Base-by-base conservation (phyloP, 2,888 invertebrate species). In the Polydrusus tereticollis region DNA sequence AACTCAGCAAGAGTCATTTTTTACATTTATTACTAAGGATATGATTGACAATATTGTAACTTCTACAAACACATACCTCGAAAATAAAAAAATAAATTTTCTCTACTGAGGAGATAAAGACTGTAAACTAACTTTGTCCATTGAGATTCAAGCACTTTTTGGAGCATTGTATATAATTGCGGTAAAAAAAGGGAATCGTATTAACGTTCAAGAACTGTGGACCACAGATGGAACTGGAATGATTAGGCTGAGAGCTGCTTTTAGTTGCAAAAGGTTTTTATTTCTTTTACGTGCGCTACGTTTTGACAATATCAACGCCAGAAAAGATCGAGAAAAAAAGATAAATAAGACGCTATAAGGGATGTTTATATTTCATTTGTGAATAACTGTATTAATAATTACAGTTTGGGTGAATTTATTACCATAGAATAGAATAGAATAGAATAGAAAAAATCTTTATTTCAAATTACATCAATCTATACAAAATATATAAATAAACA, bases 371-470 rank as follows among this genome's bases (percentile, higher is more conserved):
- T 7, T 6, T 2, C 8, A 7, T 58, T 58, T 58, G 58, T 58
- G 2, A 12, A 58, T 2, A 58, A 58, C 18, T 58, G 58, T n/a
- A 16, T 29, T 2, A 16, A 14, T 36, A 33, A 58, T 36, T 58
- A 33, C 14, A 33, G 14, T 36, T 47, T 47, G 36, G 38, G 59
- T 4, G 47, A 74, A 47, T 72, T 66, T 71, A 47, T 59, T 8
- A 74, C 73, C 1, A 60, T 73, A 18, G n/a, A n/a, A n/a, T n/a
- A n/a, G n/a, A n/a, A n/a, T n/a, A n/a, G n/a, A n/a, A n/a, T n/a
- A n/a, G n/a, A n/a, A n/a, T n/a, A n/a, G n/a, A n/a, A n/a, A n/a
- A n/a, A n/a, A n/a, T n/a, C n/a, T n/a, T n/a, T n/a, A n/a, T n/a
- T n/a, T n/a, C n/a, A n/a, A n/a, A n/a, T n/a, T n/a, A n/a, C n/a